phyloP scores from a whole-genome alignment of 2,888 invertebrate genomes.

The Parelbella ahira region DNA sequence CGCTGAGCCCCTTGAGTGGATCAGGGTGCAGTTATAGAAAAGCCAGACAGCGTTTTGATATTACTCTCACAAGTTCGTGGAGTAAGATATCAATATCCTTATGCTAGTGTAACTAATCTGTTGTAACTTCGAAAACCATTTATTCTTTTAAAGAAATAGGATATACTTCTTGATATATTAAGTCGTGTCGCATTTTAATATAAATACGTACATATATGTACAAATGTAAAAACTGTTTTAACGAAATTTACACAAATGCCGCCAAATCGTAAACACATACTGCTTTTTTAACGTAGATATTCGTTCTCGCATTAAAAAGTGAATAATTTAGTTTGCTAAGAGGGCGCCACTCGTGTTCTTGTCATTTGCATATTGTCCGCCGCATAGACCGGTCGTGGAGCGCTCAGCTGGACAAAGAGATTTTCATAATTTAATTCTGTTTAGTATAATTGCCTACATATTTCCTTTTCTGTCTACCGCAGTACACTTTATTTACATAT shows the following conservation, averaged over 20 bases:
- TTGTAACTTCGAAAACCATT: too few relatives aligned
- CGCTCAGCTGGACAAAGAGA: slow-evolving; percentile 51
- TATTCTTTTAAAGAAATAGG: too few relatives aligned
- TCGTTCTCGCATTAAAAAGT: slow-evolving; percentile 14
- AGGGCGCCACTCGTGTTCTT: slow-evolving; percentile 44
- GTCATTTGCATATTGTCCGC: slow-evolving; percentile 62
- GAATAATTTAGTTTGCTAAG: slow-evolving; percentile 27
- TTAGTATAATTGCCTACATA: slow-evolving; percentile 66
- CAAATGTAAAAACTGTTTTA: too few relatives aligned
- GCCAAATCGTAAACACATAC: slow-evolving; percentile 9
- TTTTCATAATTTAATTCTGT: slow-evolving; percentile 71
- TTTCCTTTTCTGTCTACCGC: slow-evolving; percentile 44
- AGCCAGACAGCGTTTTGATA: too few relatives aligned
- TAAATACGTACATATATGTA: too few relatives aligned
- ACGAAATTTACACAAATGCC: too few relatives aligned
- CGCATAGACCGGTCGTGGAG: slow-evolving; percentile 35
- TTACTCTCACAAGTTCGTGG: too few relatives aligned
- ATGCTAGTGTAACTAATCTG: too few relatives aligned
- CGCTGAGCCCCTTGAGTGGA: slow-evolving; percentile 7
- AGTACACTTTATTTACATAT: slow-evolving; percentile 51
- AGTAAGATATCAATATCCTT: too few relatives aligned
- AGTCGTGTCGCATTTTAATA: too few relatives aligned
- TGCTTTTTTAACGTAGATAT: slow-evolving; percentile 5
- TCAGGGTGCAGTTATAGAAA: slow-evolving; percentile 22
- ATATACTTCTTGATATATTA: too few relatives aligned